A percentile compares a stretch with the other conserved stretches of the same genome.
phyloP scores from a whole-genome alignment of 2,888 invertebrate genomes.

The Ligdia adustata region DNA sequence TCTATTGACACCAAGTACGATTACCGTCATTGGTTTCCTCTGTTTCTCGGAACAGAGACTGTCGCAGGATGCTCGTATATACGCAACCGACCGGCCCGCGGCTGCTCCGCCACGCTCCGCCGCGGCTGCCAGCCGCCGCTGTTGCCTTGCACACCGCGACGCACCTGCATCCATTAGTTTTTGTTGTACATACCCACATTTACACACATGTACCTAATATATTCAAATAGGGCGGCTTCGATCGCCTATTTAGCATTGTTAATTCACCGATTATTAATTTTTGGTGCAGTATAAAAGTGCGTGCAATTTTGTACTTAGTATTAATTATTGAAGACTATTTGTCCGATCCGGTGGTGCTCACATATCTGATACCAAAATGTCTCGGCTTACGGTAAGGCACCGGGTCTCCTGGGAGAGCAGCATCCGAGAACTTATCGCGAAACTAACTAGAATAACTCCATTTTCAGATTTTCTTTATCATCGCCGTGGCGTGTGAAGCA shows the following conservation, averaged over 20 bases:
- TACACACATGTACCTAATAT: constrained; percentile 63
- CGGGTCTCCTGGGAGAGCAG: not conserved
- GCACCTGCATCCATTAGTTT: constrained; percentile 35
- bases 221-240: constrained; percentile 75
- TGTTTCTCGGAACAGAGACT: constrained; percentile 23
- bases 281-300: constrained; percentile 77
- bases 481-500: constrained; percentile 72
- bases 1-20: no score
- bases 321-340: constrained; percentile 58
- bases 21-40: constrained; percentile 14
- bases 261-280: constrained; percentile 75
- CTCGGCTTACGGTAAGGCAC: constrained; percentile 73
- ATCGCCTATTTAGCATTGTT: constrained; percentile 70
- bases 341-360: constrained; percentile 57
- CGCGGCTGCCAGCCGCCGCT: constrained; percentile 1
- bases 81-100: constrained; percentile 9
- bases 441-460: not conserved
- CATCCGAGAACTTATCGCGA: no score
- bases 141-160: constrained; percentile 7
- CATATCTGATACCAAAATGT: constrained; percentile 54
- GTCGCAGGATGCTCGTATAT: constrained; percentile 34
- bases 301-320: constrained; percentile 55
- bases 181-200: constrained; percentile 13
- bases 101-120: constrained; percentile 45
- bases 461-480: constrained; percentile 75